Percentiles rank a stretch among this genome's conserved stretches.
These are phyloP conservation scores for Drosophila imparisetae DNA, from an alignment of 2,888 invertebrate genomes.

Conservation along the genomic window DNA sequence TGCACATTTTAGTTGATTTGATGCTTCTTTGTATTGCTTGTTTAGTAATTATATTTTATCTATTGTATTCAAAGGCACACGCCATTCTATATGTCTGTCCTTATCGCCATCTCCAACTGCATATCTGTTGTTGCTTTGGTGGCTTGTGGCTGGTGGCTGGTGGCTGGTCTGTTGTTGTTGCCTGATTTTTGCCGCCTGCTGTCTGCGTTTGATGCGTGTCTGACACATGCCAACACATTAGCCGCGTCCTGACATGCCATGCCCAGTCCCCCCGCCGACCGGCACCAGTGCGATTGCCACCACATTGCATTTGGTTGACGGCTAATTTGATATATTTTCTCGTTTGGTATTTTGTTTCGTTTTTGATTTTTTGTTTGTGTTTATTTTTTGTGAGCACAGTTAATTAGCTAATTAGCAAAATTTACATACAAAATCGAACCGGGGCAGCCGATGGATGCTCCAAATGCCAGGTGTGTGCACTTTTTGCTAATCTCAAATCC, in stretches of 20 bases:
- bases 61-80: conserved; percentile 26
- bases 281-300: conserved; percentile 17
- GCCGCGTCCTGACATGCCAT: conserved; percentile 35
- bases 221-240: conserved; percentile 76
- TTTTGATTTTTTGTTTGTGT: not conserved
- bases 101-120: not conserved
- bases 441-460: not conserved
- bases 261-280: conserved; percentile 2
- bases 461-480: conserved; percentile 37
- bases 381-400: conserved; percentile 28
- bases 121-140: not conserved
- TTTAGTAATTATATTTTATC: not conserved
- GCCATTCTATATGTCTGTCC: conserved; percentile 10
- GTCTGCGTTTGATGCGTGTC: conserved; percentile 69
- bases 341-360: conserved; percentile 27
- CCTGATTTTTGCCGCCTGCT: conserved; percentile 39
- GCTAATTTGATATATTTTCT: conserved; percentile 38
- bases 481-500: conserved; percentile 38
- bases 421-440: conserved; percentile 65
- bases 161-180: conserved; percentile 7
- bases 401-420: conserved; percentile 64
- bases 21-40: not conserved
- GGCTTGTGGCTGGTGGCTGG: not conserved
- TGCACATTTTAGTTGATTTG: not conserved
- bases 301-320: conserved; percentile 33